Percentiles rank a stretch among this genome's conserved stretches.
Conservation (phyloP, 2,888 invertebrate genomes). For the Lasioglossum leucozonium region DNA sequence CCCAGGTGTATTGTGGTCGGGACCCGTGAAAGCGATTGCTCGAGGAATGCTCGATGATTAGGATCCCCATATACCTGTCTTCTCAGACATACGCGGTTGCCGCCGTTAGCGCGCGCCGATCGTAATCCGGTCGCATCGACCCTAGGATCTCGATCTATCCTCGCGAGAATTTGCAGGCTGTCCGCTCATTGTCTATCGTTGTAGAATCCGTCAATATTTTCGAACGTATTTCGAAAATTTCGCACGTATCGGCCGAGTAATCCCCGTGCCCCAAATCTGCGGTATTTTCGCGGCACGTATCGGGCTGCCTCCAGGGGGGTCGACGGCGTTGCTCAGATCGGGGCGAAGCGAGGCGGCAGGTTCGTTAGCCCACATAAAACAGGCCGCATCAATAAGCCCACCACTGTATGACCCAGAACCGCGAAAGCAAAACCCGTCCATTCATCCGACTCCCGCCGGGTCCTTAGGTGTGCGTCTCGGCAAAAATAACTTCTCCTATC, state of each 20-base stretch:
- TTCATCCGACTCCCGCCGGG: background rate
- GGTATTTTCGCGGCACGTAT: background rate
- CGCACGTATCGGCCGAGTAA: background rate
- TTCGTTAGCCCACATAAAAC: slow-evolving; percentile 20
- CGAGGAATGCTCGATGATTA: background rate
- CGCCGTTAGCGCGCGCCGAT: background rate
- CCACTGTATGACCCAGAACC: background rate
- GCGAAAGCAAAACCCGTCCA: background rate
- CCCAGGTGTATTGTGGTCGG: background rate
- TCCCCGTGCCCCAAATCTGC: background rate
- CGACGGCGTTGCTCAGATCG: background rate
- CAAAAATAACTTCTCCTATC: slow-evolving; percentile 34
- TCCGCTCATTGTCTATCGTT: background rate
- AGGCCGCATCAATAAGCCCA: background rate
- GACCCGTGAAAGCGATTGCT: background rate
- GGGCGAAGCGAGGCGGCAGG: background rate
- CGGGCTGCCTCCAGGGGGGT: background rate
- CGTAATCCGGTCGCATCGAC: background rate
- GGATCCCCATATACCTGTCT: background rate
- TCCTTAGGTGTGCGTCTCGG: background rate
- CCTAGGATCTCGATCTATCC: background rate
- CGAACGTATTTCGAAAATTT: background rate
- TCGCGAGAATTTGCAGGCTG: background rate
- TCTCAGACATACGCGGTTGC: background rate
- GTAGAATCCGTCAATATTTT: background rate